Percentiles rank a stretch among this genome's conserved stretches.
These are phyloP conservation scores for Dysmachus trigonus DNA, from an alignment of 2,888 invertebrate species.

Conservation along the genomic window DNA sequence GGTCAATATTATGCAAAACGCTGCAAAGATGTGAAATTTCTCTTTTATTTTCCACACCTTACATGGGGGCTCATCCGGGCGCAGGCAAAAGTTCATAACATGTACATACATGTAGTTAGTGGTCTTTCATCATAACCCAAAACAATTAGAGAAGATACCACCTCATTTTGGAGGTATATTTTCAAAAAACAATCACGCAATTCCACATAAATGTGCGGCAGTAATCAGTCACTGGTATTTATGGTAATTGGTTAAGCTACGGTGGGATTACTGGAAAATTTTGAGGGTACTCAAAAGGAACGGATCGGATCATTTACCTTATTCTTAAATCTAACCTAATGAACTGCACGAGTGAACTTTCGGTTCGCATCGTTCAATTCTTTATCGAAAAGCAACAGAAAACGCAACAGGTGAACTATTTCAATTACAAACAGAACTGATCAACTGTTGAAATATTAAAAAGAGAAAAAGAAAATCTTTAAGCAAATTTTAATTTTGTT, in stretches of 20 bases:
- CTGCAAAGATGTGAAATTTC: background rate
- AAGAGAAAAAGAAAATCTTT: background rate
- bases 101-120: background rate
- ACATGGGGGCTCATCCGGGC: background rate
- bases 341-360: background rate
- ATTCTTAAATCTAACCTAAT: background rate
- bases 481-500: background rate
- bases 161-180: background rate
- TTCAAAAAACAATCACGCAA: background rate
- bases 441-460: background rate
- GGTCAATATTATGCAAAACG: constrained; percentile 17
- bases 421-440: background rate
- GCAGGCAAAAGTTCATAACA: background rate
- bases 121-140: background rate
- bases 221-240: background rate
- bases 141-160: background rate
- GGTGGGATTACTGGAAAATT: background rate
- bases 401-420: background rate
- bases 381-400: background rate
- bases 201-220: background rate
- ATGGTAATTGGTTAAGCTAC: background rate
- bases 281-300: background rate
- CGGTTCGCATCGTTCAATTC: background rate
- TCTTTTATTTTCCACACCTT: background rate
- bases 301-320: background rate